A percentile compares a stretch with the other conserved stretches of the same genome.
These are phyloP conservation scores for Lates japonicus DNA, from an alignment of 2,797 vertebrate genomes.

Conservation along the genomic window DNA sequence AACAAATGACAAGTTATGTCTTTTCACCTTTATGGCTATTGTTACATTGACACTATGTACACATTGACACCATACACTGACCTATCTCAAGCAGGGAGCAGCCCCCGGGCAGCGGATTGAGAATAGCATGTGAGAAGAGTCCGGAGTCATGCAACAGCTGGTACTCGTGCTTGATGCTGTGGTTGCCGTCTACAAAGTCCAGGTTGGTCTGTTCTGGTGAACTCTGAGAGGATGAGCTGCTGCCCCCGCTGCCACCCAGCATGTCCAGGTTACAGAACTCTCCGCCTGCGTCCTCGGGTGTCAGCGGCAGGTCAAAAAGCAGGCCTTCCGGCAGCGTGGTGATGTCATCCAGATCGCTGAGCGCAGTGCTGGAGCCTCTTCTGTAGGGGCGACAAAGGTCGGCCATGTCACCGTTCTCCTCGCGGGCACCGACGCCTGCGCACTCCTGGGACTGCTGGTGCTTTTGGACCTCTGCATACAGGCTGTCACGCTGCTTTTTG, in stretches of 20 bases:
- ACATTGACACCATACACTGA: no score
- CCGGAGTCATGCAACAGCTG: slow-evolving; percentile 89
- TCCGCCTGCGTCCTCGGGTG: slow-evolving; percentile 86
- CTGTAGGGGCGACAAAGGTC: slow-evolving; percentile 85
- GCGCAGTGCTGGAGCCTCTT: slow-evolving; percentile 87
- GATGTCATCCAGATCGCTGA: slow-evolving; percentile 92
- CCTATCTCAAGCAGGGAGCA: slow-evolving; percentile 90
- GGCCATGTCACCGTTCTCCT: slow-evolving; percentile 69
- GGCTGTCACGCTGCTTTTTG: slow-evolving; percentile 94
- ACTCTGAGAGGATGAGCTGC: slow-evolving; percentile 89
- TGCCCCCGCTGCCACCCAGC: slow-evolving; percentile 83
- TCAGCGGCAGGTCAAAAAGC: slow-evolving; percentile 92
- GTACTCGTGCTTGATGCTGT: slow-evolving; percentile 90
- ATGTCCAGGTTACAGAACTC: slow-evolving; percentile 91
- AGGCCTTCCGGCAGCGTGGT: slow-evolving; percentile 88
- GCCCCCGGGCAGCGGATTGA: slow-evolving; percentile 80
- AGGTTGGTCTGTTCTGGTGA: slow-evolving; percentile 89
- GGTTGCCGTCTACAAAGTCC: slow-evolving; percentile 85
- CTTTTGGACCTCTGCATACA: slow-evolving; percentile 94
- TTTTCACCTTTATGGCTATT: background rate
- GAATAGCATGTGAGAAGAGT: slow-evolving; percentile 82
- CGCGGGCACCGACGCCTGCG: slow-evolving; percentile 26
- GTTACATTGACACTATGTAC: no score
- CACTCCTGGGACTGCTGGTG: slow-evolving; percentile 92
- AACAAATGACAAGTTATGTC: background rate